These are phyloP conservation scores for Drosophila ogumai DNA, from an alignment of 1,140 invertebrate genomes.

Conservation along the genomic window DNA sequence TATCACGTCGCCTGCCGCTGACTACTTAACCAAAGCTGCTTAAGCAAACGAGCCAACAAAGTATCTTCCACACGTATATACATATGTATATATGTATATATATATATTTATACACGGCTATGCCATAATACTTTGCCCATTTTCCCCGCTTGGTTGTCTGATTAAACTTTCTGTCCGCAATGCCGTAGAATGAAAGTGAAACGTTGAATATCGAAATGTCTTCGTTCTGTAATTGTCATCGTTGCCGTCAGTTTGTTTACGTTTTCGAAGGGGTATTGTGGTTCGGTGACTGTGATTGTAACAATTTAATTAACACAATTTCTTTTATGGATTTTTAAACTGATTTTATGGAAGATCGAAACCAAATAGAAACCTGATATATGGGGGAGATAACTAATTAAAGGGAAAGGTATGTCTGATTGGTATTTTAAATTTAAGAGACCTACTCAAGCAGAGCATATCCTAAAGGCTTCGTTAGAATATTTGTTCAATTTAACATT, in stretches of 20 bases:
- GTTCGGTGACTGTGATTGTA: slow-evolving; percentile 5
- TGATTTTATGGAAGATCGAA: not conserved
- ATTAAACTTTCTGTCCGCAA: slow-evolving; percentile 54
- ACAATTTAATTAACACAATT: slow-evolving; percentile 6
- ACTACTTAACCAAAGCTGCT: slow-evolving; percentile 56
- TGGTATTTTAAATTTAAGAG: not conserved
- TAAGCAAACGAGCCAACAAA: slow-evolving; percentile 57
- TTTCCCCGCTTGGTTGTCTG: slow-evolving; percentile 50
- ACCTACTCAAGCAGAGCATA: too few relatives aligned
- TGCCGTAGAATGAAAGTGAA: slow-evolving; percentile 73
- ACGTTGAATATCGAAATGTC: slow-evolving; percentile 47
- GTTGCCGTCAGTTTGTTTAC: slow-evolving; percentile 16
- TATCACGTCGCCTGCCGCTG: slow-evolving; percentile 69
- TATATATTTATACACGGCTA: slow-evolving; percentile 6
- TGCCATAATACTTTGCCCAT: slow-evolving; percentile 49
- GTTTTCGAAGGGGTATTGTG: slow-evolving; percentile 26
- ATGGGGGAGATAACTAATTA: not conserved
- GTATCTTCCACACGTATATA: slow-evolving; percentile 12
- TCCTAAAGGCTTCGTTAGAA: too few relatives aligned
- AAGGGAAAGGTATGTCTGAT: too few relatives aligned
- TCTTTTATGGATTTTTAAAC: slow-evolving; percentile 1
- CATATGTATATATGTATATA: slow-evolving; percentile 22
- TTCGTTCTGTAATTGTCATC: slow-evolving; percentile 47
- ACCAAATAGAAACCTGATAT: slow-evolving; percentile 1
- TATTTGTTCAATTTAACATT: not conserved